Conservation (phyloP, 2,113 vertebrate genomes). For the Pollimyrus isidori region DNA sequence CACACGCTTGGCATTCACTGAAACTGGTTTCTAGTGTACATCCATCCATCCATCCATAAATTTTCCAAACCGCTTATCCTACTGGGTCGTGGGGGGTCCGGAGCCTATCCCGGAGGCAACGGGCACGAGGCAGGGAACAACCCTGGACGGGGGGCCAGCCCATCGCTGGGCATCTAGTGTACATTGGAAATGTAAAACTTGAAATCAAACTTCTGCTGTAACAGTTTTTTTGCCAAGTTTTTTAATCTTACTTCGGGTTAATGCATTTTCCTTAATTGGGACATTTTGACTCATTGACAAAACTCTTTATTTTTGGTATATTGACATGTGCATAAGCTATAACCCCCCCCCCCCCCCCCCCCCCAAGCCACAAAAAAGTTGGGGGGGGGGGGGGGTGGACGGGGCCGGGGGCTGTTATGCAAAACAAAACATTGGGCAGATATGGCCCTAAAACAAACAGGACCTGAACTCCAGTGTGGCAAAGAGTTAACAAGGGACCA, state of each 20-base stretch:
- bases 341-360: no score
- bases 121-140: no score
- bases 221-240: neutral
- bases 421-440: neutral
- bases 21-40: neutral
- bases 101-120: no score
- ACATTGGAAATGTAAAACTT: neutral
- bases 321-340: neutral
- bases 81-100: no score
- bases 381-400: no score
- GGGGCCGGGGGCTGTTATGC: neutral
- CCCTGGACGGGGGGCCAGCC: no score
- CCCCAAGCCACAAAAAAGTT: no score
- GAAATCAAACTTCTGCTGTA: neutral
- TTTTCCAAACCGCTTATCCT: no score
- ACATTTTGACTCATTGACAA: neutral
- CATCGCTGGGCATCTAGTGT: no score
- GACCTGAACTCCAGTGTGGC: neutral
- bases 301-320: neutral
- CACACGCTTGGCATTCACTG: neutral
- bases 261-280: neutral
- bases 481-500: slow-evolving; percentile 30
- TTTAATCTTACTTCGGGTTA: neutral
- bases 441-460: slow-evolving; percentile 7
- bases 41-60: no score